phyloP scores from a whole-genome alignment of 2,888 invertebrate species.

The Noctuana brunneofusca region DNA sequence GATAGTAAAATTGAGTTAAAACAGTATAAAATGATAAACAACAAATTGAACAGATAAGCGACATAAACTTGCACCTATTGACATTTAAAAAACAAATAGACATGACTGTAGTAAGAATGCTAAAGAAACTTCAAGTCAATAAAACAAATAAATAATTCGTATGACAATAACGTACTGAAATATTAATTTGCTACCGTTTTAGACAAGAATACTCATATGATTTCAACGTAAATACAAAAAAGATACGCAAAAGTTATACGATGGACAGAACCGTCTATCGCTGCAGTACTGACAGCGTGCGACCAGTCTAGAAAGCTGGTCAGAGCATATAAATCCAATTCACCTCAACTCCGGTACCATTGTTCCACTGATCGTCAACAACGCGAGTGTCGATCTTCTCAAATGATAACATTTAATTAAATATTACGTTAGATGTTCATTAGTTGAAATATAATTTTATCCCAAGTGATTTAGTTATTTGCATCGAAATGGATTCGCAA shows the following conservation, averaged over 20 bases:
- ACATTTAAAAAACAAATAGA: no score
- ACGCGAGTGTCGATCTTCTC: constrained; percentile 47
- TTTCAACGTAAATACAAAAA: background rate
- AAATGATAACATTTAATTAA: constrained; percentile 22
- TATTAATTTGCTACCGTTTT: background rate
- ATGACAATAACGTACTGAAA: background rate
- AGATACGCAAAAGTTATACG: background rate
- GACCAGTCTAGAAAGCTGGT: constrained; percentile 67
- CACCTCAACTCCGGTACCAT: constrained; percentile 57
- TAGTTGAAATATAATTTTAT: constrained; percentile 13
- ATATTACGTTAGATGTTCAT: constrained; percentile 23
- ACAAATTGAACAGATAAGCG: no score
- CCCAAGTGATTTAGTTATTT: constrained; percentile 17
- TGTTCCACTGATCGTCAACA: constrained; percentile 66
- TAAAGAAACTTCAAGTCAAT: no score
- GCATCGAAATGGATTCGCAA: constrained; percentile 86
- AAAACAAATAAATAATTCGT: no score
- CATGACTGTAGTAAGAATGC: no score
- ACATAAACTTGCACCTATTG: no score
- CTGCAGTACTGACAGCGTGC: constrained; percentile 35
- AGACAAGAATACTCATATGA: background rate
- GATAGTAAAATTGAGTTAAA: no score
- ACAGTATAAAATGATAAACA: no score
- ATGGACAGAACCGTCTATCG: background rate
- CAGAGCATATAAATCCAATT: constrained; percentile 68